phyloP scores from a whole-genome alignment of 2,113 vertebrate species.

The Brevimyrus niger region DNA sequence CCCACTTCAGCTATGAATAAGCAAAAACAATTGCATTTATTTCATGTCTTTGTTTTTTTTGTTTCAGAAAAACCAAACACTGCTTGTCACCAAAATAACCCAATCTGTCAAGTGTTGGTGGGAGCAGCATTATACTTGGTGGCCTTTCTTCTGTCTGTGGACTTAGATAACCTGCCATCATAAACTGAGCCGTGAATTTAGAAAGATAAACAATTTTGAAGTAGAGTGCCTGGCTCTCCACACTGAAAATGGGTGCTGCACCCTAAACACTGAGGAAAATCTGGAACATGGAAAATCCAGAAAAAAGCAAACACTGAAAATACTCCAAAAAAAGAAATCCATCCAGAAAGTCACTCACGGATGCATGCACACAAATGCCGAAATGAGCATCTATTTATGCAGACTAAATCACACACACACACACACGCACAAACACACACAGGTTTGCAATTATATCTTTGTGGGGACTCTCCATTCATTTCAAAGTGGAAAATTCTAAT shows the following conservation, averaged over 20 bases:
- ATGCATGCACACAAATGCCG: neutral
- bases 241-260: neutral
- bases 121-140: neutral
- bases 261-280: neutral
- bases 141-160: neutral
- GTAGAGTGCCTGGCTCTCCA: neutral
- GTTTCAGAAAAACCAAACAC: neutral
- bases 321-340: neutral
- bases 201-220: neutral
- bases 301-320: neutral
- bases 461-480: neutral
- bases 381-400: neutral
- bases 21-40: neutral
- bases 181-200: neutral
- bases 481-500: neutral
- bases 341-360: neutral
- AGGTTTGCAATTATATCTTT: no score
- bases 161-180: neutral
- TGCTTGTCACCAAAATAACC: neutral
- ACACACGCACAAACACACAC: neutral
- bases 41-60: neutral
- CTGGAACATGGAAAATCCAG: neutral
- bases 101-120: neutral
- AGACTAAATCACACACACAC: neutral
- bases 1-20: neutral